These are phyloP conservation scores for Cyclophora punctaria DNA, from an alignment of 2,888 invertebrate genomes.

Conservation along the genomic window DNA sequence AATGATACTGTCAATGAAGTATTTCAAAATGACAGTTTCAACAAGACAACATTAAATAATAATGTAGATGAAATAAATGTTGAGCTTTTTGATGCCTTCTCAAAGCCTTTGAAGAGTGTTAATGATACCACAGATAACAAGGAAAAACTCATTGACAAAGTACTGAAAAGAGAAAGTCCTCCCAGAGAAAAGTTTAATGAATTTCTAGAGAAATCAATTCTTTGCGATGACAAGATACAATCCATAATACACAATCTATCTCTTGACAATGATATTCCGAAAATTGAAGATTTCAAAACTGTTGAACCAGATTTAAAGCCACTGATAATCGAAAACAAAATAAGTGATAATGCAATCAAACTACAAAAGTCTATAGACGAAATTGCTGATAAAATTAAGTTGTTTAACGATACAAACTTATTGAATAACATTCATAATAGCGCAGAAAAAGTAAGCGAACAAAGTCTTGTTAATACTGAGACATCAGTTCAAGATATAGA, in stretches of 20 bases:
- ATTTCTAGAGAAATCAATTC: conserved; percentile 64
- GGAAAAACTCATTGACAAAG: conserved; percentile 15
- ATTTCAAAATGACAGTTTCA: too few relatives aligned
- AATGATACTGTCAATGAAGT: too few relatives aligned
- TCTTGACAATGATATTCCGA: conserved; percentile 41
- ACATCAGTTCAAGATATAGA: conserved; percentile 9
- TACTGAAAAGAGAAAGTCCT: conserved; percentile 52
- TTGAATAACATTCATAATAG: too few relatives aligned
- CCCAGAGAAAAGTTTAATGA: conserved; percentile 62
- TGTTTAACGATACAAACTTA: conserved; percentile 24
- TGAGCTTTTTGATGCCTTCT: too few relatives aligned
- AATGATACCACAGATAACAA: too few relatives aligned
- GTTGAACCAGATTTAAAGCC: conserved; percentile 24
- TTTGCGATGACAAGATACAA: conserved; percentile 62
- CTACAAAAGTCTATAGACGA: conserved; percentile 41
- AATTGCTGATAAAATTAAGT: conserved; percentile 41
- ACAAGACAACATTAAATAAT: too few relatives aligned
- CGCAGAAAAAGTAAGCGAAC: too few relatives aligned
- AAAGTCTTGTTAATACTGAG: not conserved
- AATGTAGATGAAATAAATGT: too few relatives aligned
- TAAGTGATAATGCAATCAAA: conserved; percentile 37
- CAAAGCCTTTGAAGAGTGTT: too few relatives aligned
- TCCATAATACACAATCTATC: conserved; percentile 64
- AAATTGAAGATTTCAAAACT: conserved; percentile 22
- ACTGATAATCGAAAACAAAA: conserved; percentile 20